These are phyloP conservation scores for Diadophis punctatus DNA, from an alignment of 2,113 vertebrate genomes.

Conservation along the genomic window DNA sequence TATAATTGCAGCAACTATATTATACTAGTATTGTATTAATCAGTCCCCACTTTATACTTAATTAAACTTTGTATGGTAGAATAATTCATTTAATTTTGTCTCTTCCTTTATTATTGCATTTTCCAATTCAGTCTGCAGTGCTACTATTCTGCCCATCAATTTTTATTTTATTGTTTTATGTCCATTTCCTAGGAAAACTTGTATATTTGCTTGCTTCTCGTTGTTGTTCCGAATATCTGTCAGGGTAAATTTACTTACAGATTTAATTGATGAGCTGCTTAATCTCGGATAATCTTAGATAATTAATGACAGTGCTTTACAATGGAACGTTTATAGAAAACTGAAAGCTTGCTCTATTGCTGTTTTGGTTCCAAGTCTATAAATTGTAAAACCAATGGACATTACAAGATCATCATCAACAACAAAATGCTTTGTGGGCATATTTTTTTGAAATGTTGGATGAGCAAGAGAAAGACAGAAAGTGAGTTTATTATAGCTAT, in stretches of 20 bases:
- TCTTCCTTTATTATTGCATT: slow-evolving; percentile 1
- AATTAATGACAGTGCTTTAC: slow-evolving; percentile 19
- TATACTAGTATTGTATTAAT: not conserved
- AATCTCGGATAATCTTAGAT: slow-evolving; percentile 8
- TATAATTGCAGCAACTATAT: not conserved
- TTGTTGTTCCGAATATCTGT: not conserved
- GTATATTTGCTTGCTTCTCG: slow-evolving; percentile 5
- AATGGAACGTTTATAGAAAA: slow-evolving; percentile 34
- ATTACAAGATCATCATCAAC: not conserved
- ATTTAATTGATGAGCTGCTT: slow-evolving; percentile 7
- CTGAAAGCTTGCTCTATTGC: not conserved
- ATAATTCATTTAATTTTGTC: slow-evolving; percentile 1
- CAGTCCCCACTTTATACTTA: not conserved
- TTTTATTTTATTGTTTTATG: slow-evolving; percentile 16
- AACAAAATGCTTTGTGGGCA: not conserved
- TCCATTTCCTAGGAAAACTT: slow-evolving; percentile 15
- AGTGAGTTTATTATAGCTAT: not conserved
- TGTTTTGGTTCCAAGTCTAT: not conserved
- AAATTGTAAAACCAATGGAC: slow-evolving; percentile 2
- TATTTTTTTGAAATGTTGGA: not conserved
- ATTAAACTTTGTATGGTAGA: not conserved
- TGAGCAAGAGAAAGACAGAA: not conserved
- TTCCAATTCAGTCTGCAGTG: not conserved
- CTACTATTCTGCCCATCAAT: not conserved
- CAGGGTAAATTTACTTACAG: slow-evolving; percentile 24